Percentiles rank a stretch among this genome's conserved stretches.
These are phyloP conservation scores for Apocheima hispidaria DNA, from an alignment of 2,888 invertebrate species.

Conservation along the genomic window DNA sequence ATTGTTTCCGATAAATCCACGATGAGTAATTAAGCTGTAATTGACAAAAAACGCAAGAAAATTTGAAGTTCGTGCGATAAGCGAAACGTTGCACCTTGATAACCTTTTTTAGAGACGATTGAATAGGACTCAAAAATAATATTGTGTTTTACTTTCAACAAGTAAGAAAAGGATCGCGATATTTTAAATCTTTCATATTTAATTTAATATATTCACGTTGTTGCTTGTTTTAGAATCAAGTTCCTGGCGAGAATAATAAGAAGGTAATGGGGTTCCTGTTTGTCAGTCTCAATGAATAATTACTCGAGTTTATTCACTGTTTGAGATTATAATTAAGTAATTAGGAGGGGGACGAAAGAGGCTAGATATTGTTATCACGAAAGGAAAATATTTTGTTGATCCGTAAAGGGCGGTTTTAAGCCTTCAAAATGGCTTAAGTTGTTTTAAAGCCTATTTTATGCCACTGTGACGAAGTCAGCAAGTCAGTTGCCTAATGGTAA, in stretches of 20 bases:
- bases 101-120: too few relatives aligned
- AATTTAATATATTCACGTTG: not conserved
- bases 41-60: too few relatives aligned
- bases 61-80: too few relatives aligned
- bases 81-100: too few relatives aligned
- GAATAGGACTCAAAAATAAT: too few relatives aligned
- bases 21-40: too few relatives aligned
- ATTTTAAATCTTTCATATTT: not conserved
- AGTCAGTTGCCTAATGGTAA: too few relatives aligned
- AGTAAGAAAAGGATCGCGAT: too few relatives aligned
- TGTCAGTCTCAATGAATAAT: slow-evolving; percentile 9
- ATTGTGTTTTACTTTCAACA: too few relatives aligned
- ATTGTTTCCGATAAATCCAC: too few relatives aligned
- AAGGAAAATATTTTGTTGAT: not conserved
- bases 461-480: too few relatives aligned
- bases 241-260: slow-evolving; percentile 11
- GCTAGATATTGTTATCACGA: not conserved
- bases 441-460: too few relatives aligned
- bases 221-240: slow-evolving; percentile 19
- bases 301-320: slow-evolving; percentile 8
- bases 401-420: not conserved
- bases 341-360: not conserved
- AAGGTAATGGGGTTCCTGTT: slow-evolving; percentile 4
- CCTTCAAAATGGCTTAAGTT: not conserved
- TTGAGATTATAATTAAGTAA: slow-evolving; percentile 19